A percentile compares a stretch with the other conserved stretches of the same genome.
Evolutionary conservation across 2,888 invertebrate species (phyloP).

Genomic region (Pimpla rufipes): DNA sequence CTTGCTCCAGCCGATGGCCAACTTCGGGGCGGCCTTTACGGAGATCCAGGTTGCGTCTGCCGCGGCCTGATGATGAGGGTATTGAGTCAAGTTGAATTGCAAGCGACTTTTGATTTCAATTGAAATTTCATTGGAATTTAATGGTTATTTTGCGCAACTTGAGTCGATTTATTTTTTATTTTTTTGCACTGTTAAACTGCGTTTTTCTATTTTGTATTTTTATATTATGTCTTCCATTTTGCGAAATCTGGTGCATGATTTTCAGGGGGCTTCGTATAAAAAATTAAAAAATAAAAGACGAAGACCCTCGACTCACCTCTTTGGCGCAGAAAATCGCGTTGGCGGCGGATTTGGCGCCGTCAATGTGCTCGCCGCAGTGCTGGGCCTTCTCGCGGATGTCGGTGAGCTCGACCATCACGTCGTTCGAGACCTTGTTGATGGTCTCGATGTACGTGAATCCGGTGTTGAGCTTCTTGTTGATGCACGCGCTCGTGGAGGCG

Average conservation of each 20-base stretch:
- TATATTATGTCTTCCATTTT: no score
- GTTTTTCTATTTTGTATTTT: no score
- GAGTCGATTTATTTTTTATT: no score
- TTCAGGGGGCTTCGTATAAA: no score
- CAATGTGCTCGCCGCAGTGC: constrained; percentile 61
- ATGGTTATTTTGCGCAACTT: no score
- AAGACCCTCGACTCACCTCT: constrained; percentile 69
- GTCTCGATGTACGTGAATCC: constrained; percentile 66
- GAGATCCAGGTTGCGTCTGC: constrained; percentile 34
- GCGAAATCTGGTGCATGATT: no score
- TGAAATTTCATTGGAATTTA: no score
- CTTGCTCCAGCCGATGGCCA: constrained; percentile 23
- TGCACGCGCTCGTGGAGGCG: constrained; percentile 58
- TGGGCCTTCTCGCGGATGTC: constrained; percentile 54
- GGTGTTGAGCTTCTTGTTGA: constrained; percentile 63
- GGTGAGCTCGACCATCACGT: constrained; percentile 41
- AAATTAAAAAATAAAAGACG: no score
- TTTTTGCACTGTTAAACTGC: no score
- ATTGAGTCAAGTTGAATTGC: not conserved
- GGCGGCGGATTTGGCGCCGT: constrained; percentile 39
- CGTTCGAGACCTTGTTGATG: constrained; percentile 58
- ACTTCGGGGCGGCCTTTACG: constrained; percentile 35
- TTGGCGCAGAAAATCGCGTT: constrained; percentile 69
- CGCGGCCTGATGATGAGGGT: constrained; percentile 13
- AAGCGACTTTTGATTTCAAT: not conserved